Base-by-base conservation (phyloP, 2,113 vertebrate species). In the Noctilio leporinus region DNA sequence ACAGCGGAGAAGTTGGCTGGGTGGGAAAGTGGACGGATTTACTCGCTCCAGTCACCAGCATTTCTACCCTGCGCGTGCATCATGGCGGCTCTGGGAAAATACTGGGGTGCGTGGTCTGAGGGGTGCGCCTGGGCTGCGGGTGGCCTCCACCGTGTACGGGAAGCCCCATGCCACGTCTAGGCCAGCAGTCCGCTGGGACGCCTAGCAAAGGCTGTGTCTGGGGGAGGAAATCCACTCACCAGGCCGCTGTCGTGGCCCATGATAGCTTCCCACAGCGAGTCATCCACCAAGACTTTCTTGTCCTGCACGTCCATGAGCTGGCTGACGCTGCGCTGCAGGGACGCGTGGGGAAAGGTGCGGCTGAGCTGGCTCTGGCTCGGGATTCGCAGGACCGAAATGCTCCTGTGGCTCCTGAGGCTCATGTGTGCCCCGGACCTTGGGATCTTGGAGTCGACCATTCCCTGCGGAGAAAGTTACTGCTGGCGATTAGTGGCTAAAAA, bases 261-360 rank as follows among this genome's bases (percentile, higher is more conserved):
- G 82, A 99, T 98, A 3, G 99, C 98, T 81, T 99, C 99, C 99
- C 99, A 99, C 24, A 99, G 98, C 1, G 98, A 97, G 20, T 99
- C 98, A 0, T 99, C 99, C 9, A 81, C 80, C 76, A 99, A 87
- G 26, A 98, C 98, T 95, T 99, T 99, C 95, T 98, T 99, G 97
- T 99, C 99, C 0, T 98, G 98, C n/a, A 97, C 95, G 86, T 98
- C 97, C 14, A 99, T 98, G 89, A 99, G 98, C 96, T 99, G 99
- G 96, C 99, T 99, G 96, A 99, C 98, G 0, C 99, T 99, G 80
- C 98, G 98, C 38, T 99, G 99, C 43, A 99, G 98, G 43, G 99
- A 98, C 75, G 98, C 98, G 80, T 98, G 99, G 86, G 99, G 98
- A 26, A 96, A 99, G 6, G 98, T 94, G 14, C 89, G 98, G 20